Conservation (phyloP, 2,113 vertebrate genomes). For the Xiphias gladius region DNA sequence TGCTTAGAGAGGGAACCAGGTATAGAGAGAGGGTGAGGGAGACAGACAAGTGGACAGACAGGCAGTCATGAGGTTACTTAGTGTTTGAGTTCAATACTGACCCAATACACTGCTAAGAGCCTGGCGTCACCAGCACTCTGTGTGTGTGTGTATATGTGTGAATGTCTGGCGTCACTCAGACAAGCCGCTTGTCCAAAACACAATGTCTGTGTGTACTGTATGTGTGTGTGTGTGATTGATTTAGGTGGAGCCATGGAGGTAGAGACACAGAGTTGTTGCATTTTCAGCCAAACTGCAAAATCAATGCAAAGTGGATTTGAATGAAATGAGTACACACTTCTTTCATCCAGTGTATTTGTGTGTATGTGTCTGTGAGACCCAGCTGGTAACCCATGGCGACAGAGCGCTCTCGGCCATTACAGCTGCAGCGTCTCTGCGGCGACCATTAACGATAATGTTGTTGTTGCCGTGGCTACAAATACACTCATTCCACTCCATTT, state of each 20-base stretch:
- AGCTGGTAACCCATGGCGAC: constrained; percentile 71
- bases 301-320: constrained; percentile 81
- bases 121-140: constrained; percentile 71
- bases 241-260: constrained; percentile 74
- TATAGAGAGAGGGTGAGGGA: neutral
- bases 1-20: neutral
- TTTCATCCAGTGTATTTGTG: constrained; percentile 42
- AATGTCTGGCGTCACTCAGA: constrained; percentile 71
- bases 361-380: constrained; percentile 41
- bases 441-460: constrained; percentile 79
- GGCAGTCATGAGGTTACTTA: constrained; percentile 56
- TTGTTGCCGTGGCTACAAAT: constrained; percentile 78
- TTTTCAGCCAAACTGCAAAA: constrained; percentile 82
- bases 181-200: constrained; percentile 69
- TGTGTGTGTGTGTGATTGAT: constrained; percentile 66
- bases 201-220: constrained; percentile 27
- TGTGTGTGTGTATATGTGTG: constrained; percentile 22
- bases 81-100: constrained; percentile 74
- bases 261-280: constrained; percentile 74
- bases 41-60: constrained; percentile 42
- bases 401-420: constrained; percentile 75
- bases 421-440: constrained; percentile 68
- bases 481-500: constrained; percentile 69
- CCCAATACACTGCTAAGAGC: constrained; percentile 60
- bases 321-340: constrained; percentile 67